Conservation (phyloP, 2,888 invertebrate genomes). For the Perizoma affinitatum region DNA sequence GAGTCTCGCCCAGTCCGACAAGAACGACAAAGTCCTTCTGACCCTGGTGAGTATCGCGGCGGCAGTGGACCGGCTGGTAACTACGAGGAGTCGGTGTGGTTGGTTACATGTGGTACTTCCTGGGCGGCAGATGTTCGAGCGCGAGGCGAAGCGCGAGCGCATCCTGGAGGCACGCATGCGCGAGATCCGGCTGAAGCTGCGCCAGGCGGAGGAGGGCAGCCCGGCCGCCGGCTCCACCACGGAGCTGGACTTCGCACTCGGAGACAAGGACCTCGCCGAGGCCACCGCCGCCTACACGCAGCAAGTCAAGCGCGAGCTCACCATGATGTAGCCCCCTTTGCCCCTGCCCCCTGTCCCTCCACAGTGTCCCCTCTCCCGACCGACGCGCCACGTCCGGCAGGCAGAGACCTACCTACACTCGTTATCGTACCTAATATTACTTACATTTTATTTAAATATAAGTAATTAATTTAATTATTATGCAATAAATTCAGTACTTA, state of each 20-base stretch:
- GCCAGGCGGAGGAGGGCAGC: slow-evolving; percentile 63
- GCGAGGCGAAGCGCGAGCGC: slow-evolving; percentile 94
- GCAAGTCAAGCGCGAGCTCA: slow-evolving; percentile 14
- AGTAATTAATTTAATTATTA: too few relatives aligned
- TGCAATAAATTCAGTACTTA: too few relatives aligned
- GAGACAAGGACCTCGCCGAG: slow-evolving; percentile 62
- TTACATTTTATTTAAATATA: too few relatives aligned
- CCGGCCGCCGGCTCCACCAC: slow-evolving; percentile 40
- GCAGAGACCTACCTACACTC: too few relatives aligned
- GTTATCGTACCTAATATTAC: too few relatives aligned
- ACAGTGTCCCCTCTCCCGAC: too few relatives aligned
- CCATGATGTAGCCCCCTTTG: slow-evolving; percentile 1
- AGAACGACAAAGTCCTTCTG: slow-evolving; percentile 88
- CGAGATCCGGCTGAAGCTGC: slow-evolving; percentile 87
- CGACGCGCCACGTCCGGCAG: too few relatives aligned
- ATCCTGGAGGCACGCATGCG: slow-evolving; percentile 94
- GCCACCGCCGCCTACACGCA: slow-evolving; percentile 36
- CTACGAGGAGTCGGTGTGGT: too few relatives aligned
- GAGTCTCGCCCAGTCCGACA: slow-evolving; percentile 85
- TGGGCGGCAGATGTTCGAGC: slow-evolving; percentile 89
- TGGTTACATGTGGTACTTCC: too few relatives aligned
- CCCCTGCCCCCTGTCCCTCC: too few relatives aligned
- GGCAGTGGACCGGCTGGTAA: too few relatives aligned
- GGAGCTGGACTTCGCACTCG: slow-evolving; percentile 51
- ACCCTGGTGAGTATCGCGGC: slow-evolving; percentile 81